Conservation (phyloP, 2,797 vertebrate genomes). For the Lagocephalus sceleratus region DNA sequence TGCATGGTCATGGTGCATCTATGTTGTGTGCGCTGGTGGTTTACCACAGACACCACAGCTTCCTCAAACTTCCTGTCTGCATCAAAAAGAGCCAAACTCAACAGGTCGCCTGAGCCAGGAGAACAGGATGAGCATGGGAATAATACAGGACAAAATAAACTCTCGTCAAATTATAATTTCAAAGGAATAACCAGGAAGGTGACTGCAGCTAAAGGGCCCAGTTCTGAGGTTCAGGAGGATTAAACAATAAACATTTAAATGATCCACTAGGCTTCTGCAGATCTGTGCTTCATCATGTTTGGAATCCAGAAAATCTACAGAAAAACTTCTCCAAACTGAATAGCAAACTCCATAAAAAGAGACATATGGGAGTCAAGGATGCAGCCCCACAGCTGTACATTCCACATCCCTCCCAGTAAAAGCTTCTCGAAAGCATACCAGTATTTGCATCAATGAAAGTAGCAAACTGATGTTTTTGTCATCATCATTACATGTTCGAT, state of each 20-base stretch:
- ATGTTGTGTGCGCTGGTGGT: conserved; percentile 11
- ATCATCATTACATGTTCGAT: background rate
- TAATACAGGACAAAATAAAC: conserved; percentile 37
- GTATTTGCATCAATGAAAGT: background rate
- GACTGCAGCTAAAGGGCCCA: background rate
- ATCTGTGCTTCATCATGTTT: conserved; percentile 5
- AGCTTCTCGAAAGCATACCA: conserved; percentile 5
- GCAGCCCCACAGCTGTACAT: conserved; percentile 44
- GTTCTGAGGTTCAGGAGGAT: background rate
- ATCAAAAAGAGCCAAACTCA: conserved; percentile 23
- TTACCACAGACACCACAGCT: conserved; percentile 44
- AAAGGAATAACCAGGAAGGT: conserved; percentile 2
- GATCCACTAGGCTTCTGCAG: background rate
- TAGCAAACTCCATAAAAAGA: conserved; percentile 8
- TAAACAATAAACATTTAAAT: conserved; percentile 5
- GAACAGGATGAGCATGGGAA: conserved; percentile 23
- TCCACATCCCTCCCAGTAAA: conserved; percentile 28
- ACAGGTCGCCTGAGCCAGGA: conserved; percentile 19
- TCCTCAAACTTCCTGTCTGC: conserved; percentile 21
- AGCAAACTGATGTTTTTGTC: background rate
- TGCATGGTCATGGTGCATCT: conserved; percentile 8
- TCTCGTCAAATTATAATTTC: conserved; percentile 15
- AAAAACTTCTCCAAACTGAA: conserved; percentile 2
- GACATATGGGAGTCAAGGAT: conserved; percentile 21
- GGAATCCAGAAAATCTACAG: conserved; percentile 27